Evolutionary conservation across 1,140 invertebrate genomes (phyloP), one percentile per base, ranked within the genome.

Genomic region (Caerostris darwini): DNA sequence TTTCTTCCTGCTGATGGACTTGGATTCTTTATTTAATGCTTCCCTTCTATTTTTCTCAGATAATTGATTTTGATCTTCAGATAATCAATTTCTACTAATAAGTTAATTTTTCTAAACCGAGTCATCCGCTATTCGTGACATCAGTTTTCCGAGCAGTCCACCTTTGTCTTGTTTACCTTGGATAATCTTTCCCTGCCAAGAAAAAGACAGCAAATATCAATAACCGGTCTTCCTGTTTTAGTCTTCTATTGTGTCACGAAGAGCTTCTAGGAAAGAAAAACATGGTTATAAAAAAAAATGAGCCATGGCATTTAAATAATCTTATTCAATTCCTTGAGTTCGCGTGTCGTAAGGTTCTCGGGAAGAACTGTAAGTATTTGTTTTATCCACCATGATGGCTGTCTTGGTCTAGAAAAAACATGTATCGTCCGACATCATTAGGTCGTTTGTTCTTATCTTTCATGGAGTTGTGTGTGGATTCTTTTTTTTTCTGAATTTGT

Each of bases 171-270:
- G 7, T 34, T 34, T 34, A 34, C 34, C 71, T 5, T 5, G 8
- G 14, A 34, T 53, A 50, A 77, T 77, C 50, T 77, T 14, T 34
- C 34, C 19, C 3, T 34, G 69, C 50, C 69, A 17, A 7, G 50
- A 77, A 12, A 67, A 77, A 77, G 71, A 77, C 71, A 53, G 71
- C 71, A 77, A 77, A 77, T 77, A 77, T 77, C 71, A 77, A 77
- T 77, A 77, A 77, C 71, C 34, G 71, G 50, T 50, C 34, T 5
- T 53, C 34, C 7, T 19, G n/a, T n/a, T 17, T 64, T 64, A 14
- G 14, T 34, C 71, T 7, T 7, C 34, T 10, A 19, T 5, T 77
- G 34, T 14, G 8, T 3, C 12, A 12, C 34, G 10, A 12, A 77
- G 50, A 77, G 50, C 34, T 77, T 77, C 53, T 53, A 0, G 2